Evolutionary conservation across 2,888 invertebrate genomes (phyloP), one percentile per base, ranked within the genome.

Genomic region (Germaria angustata): DNA sequence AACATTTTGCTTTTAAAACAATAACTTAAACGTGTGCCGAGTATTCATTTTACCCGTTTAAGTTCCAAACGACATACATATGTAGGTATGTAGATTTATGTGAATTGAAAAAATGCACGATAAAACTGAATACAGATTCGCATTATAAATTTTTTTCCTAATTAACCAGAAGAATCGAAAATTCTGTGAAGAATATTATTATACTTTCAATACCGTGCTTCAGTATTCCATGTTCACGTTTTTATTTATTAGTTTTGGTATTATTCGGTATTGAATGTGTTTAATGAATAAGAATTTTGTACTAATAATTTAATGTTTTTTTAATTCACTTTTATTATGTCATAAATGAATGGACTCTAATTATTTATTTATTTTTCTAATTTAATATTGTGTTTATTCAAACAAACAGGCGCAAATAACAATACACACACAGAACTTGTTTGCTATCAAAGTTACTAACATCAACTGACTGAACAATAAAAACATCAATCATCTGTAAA

Each of bases 401-500:
- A 69, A 63, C 63, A 78, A 78, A 44, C 46, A 46, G 13, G 22
- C 13, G 1, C 28, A 51, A 77, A 51, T 63, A 49, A 72, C 11
- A 32, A 72, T 22, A 79, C 49, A 66, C 72, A 66, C 41, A 44
- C 41, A 51, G 9, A 59, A 22, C 66, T 68, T 73, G 79, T 59
- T 73, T 73, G 34, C 79, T 17, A 59, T 80, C 34, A 66, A 73
- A 80, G 72, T 68, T 80, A 80, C 59, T 44, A 80, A 66, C 72
- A 79, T 72, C 66, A 80, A 80, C 79, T 73, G 72, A 80, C 17
- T 66, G 66, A 59, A 80, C 79, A 80, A 80, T 80, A 80, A 80
- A 80, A 80, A 73, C 79, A 80, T 73, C 79, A 80, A 80, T 80
- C 79, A 80, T 68, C 79, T 66, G 72, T 66, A 65, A 80, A 73